Conservation (phyloP, 2,797 vertebrate genomes). For the Aldrovandia affinis region DNA sequence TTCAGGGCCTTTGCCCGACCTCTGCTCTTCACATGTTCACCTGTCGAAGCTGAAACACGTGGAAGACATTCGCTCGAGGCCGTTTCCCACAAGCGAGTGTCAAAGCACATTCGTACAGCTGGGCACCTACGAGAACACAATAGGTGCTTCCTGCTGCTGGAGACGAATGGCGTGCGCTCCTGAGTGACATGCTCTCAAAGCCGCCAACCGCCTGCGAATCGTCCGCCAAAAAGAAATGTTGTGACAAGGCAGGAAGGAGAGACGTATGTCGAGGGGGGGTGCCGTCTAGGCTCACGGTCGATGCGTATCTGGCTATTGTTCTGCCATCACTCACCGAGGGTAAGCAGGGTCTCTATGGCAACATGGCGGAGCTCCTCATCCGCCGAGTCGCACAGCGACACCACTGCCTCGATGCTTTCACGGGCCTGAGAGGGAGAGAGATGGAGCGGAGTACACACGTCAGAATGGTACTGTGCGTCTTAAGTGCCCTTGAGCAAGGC, state of each 20-base stretch:
- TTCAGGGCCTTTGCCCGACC: not conserved
- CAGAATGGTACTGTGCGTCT: not conserved
- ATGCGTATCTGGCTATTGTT: not conserved
- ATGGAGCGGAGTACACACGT: constrained; percentile 10
- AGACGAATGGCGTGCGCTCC: not conserved
- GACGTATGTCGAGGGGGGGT: not conserved
- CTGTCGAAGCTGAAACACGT: not conserved
- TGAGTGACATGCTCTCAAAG: not conserved
- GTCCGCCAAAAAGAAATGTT: not conserved
- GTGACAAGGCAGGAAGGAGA: not conserved
- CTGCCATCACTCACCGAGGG: constrained; percentile 81
- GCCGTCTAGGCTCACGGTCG: not conserved
- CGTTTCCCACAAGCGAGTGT: not conserved
- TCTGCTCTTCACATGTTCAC: constrained; percentile 8
- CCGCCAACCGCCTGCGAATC: not conserved
- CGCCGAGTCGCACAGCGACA: constrained; percentile 86
- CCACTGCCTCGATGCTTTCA: constrained; percentile 89
- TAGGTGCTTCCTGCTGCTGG: not conserved
- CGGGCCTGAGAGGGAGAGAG: constrained; percentile 74
- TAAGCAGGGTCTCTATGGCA: constrained; percentile 90
- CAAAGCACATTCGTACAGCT: not conserved
- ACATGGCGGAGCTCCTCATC: constrained; percentile 89
- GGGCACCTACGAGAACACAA: not conserved
- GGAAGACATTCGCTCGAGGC: too few species aligned
- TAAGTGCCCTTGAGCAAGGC: not conserved